Percentiles rank a stretch among this genome's conserved stretches.
Conservation (phyloP, 2,888 invertebrate species). For the Sepioteuthis lessoniana region DNA sequence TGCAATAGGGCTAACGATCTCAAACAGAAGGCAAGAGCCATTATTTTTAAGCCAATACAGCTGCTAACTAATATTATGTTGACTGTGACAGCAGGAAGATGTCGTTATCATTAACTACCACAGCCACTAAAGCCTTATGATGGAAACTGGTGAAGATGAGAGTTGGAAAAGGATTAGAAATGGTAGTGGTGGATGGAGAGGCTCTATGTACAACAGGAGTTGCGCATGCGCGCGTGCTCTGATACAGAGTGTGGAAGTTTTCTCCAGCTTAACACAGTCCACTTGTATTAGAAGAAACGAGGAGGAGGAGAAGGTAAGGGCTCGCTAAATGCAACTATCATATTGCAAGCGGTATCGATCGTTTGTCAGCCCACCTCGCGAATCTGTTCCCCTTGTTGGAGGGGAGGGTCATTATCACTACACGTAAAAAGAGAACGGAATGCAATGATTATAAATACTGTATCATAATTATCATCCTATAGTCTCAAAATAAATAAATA, state of each 20-base stretch:
- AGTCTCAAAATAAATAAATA: too few species aligned
- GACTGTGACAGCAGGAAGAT: not conserved
- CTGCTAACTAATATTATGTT: slow-evolving; percentile 10
- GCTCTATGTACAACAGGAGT: not conserved
- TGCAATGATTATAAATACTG: too few species aligned
- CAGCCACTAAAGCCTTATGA: not conserved
- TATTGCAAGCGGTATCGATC: not conserved
- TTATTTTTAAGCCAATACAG: not conserved
- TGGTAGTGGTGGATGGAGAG: not conserved
- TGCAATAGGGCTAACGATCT: not conserved
- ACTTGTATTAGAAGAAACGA: not conserved
- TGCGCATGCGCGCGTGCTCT: not conserved
- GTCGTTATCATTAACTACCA: slow-evolving; percentile 33
- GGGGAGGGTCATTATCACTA: not conserved
- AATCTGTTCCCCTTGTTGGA: not conserved
- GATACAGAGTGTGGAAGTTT: not conserved
- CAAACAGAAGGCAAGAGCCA: not conserved
- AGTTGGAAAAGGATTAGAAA: not conserved
- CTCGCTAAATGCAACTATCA: not conserved
- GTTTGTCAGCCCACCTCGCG: not conserved
- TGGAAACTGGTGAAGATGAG: not conserved
- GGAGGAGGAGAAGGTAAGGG: not conserved
- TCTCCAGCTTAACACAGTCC: not conserved
- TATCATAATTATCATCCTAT: too few species aligned
- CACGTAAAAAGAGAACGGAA: not conserved